Percentiles rank a stretch among this genome's conserved stretches.
Evolutionary conservation across 2,113 vertebrate species (phyloP).

Genomic region (Myotis brandtii): DNA sequence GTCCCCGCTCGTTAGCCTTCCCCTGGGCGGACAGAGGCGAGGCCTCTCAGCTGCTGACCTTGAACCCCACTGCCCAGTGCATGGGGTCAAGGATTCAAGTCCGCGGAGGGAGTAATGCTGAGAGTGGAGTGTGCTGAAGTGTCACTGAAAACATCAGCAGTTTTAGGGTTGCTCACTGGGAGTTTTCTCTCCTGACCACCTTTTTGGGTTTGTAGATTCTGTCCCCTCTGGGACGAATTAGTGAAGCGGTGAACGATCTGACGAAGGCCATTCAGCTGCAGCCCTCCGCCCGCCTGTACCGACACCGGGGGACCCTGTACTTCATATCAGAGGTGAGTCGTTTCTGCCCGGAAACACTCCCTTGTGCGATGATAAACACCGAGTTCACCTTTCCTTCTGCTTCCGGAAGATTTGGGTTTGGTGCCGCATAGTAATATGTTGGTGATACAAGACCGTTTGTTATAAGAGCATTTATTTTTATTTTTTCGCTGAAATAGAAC

Average conservation of each 20-base stretch:
- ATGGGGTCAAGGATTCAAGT: background rate
- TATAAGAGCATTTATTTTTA: background rate
- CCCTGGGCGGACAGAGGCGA: background rate
- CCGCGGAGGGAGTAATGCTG: background rate
- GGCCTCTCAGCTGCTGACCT: background rate
- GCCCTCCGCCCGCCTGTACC: conserved; percentile 95
- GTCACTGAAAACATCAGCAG: background rate
- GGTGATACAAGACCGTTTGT: background rate
- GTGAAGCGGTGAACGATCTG: conserved; percentile 95
- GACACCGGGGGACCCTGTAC: conserved; percentile 95
- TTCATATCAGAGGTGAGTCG: conserved; percentile 97
- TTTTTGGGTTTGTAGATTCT: conserved; percentile 90
- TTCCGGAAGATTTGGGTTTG: background rate
- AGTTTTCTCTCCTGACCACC: conserved; percentile 15
- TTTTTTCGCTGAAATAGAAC: background rate
- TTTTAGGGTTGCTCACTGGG: background rate
- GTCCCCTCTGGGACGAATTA: conserved; percentile 96
- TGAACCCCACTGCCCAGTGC: background rate
- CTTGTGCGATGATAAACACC: background rate
- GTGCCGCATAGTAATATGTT: background rate
- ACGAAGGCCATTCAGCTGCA: conserved; percentile 97
- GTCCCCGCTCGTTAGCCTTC: background rate
- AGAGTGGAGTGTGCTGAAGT: background rate
- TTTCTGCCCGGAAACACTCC: background rate
- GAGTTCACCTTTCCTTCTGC: background rate